Evolutionary conservation across 2,797 vertebrate species (phyloP).

Genomic region (Florisuga fusca): DNA sequence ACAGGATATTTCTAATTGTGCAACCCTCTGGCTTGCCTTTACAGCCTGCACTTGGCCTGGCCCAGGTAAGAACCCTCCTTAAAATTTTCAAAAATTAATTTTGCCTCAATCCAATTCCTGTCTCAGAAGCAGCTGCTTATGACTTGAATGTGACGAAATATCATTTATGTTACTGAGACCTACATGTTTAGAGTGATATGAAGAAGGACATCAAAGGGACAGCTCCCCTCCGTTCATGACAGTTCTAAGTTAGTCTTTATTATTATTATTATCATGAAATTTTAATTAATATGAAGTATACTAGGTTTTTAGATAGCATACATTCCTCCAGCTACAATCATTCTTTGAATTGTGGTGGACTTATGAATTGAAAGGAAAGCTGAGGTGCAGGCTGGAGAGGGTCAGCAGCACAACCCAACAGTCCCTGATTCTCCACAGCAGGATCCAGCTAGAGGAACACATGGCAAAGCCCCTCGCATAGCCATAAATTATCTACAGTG

Average conservation of each 20-base stretch:
- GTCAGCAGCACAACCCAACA: background rate
- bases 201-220: background rate
- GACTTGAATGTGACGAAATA: background rate
- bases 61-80: background rate
- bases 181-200: background rate
- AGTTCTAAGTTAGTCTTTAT: background rate
- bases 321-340: background rate
- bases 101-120: background rate
- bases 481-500: constrained; percentile 11
- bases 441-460: background rate
- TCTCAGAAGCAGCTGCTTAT: background rate
- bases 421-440: background rate
- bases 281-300: background rate
- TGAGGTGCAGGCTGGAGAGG: background rate
- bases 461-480: background rate
- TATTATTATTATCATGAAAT: background rate
- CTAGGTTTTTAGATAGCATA: background rate
- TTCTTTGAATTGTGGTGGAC: background rate
- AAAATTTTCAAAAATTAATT: background rate
- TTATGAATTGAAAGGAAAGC: background rate
- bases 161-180: background rate
- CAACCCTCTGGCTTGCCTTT: background rate
- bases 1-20: background rate
- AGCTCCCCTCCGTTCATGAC: background rate
- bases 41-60: background rate